Conservation (phyloP, 2,797 vertebrate species). For the Spinus olivaceus region DNA sequence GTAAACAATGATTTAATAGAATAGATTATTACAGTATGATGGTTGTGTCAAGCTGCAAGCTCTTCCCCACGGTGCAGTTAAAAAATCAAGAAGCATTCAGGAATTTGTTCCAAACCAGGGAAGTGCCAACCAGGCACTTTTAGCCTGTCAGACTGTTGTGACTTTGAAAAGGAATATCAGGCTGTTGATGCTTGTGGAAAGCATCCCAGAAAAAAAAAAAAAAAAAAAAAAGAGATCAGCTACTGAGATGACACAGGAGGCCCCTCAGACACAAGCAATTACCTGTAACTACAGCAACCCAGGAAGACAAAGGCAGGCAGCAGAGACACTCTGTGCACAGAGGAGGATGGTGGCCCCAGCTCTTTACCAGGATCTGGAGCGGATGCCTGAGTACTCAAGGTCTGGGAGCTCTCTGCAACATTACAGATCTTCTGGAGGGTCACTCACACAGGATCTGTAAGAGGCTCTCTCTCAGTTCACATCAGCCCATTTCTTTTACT, state of each 20-base stretch:
- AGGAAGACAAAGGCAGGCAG: neutral
- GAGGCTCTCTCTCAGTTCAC: neutral
- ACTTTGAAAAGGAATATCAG: neutral
- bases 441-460: neutral
- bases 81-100: neutral
- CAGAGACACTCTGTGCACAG: fast-evolving
- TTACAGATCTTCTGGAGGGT: neutral
- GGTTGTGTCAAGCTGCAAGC: neutral
- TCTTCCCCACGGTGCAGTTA: neutral
- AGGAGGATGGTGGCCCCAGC: neutral
- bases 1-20: neutral
- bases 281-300: neutral
- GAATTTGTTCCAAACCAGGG: neutral
- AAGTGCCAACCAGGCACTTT: neutral
- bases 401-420: neutral
- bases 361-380: neutral
- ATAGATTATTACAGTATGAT: neutral
- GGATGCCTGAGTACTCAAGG: neutral
- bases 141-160: neutral
- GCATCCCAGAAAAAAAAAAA: neutral
- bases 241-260: neutral
- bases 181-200: neutral
- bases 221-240: neutral
- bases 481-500: neutral
- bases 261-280: neutral